A percentile compares a stretch with the other conserved stretches of the same genome.
Evolutionary conservation across 92 coral and sea anemone species (phyloP).

Genomic region (Micromussa lordhowensis): DNA sequence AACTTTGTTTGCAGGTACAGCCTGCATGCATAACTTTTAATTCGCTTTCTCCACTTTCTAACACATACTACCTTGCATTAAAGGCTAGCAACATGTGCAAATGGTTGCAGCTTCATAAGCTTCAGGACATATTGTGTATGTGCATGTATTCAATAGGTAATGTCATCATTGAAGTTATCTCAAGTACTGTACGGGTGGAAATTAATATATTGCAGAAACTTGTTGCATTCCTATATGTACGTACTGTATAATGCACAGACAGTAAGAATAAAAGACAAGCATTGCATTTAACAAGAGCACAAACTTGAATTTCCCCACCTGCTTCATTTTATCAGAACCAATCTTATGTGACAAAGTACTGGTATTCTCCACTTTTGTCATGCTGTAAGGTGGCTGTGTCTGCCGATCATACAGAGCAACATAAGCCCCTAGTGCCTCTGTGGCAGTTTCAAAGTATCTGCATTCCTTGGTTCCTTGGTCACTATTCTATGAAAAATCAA

Average conservation of each 20-base stretch:
- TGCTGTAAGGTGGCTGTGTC: conserved; percentile 50
- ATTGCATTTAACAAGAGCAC: not conserved
- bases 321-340: conserved; percentile 89
- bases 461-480: conserved; percentile 69
- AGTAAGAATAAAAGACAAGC: not conserved
- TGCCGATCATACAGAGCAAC: conserved; percentile 54
- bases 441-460: conserved; percentile 51
- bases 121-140: too few relatives aligned
- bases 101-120: not conserved
- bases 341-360: conserved; percentile 71
- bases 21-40: too few relatives aligned
- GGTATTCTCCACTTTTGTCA: conserved; percentile 53
- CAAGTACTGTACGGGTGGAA: not conserved
- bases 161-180: too few relatives aligned
- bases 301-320: conserved; percentile 11
- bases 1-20: not conserved
- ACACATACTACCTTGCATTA: not conserved
- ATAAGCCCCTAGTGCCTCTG: conserved; percentile 72
- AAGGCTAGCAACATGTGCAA: not conserved
- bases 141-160: too few relatives aligned
- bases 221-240: not conserved
- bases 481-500: conserved; percentile 31
- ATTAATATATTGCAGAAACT: not conserved
- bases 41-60: not conserved
- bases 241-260: not conserved